Conservation (phyloP, 2,113 vertebrate genomes). For the Ptilonorhynchus violaceus region DNA sequence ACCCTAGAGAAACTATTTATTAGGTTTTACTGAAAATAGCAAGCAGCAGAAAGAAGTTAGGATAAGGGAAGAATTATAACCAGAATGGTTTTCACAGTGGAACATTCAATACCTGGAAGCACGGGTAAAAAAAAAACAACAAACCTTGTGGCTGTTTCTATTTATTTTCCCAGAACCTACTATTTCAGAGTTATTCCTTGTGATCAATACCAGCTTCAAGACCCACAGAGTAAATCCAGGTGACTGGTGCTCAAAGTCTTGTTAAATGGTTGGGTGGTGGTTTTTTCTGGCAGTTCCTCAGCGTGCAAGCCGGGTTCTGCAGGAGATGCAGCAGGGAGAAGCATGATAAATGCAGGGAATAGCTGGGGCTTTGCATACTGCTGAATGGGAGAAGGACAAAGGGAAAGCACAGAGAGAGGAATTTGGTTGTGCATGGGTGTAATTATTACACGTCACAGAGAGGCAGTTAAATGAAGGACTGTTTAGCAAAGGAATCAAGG, state of each 20-base stretch:
- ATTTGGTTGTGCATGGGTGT: background rate
- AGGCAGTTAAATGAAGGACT: background rate
- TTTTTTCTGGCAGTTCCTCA: background rate
- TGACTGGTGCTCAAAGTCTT: background rate
- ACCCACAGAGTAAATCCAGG: background rate
- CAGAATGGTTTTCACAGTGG: background rate
- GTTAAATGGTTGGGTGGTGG: background rate
- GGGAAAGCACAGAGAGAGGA: background rate
- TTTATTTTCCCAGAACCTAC: background rate
- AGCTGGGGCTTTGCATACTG: background rate
- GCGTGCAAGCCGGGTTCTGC: background rate
- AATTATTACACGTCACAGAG: background rate
- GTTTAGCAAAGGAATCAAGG: background rate
- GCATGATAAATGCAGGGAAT: background rate
- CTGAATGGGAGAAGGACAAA: background rate
- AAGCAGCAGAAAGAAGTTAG: background rate
- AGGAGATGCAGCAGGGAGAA: background rate
- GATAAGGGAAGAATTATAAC: slow-evolving; percentile 9
- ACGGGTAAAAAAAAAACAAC: background rate
- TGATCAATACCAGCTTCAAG: slow-evolving; percentile 14
- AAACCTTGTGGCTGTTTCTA: background rate
- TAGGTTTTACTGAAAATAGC: slow-evolving; percentile 1
- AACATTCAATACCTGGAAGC: background rate
- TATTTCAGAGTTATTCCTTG: background rate
- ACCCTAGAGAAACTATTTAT: background rate